Conservation (phyloP, 1,140 invertebrate species). For the Lasioglossum baleicum region DNA sequence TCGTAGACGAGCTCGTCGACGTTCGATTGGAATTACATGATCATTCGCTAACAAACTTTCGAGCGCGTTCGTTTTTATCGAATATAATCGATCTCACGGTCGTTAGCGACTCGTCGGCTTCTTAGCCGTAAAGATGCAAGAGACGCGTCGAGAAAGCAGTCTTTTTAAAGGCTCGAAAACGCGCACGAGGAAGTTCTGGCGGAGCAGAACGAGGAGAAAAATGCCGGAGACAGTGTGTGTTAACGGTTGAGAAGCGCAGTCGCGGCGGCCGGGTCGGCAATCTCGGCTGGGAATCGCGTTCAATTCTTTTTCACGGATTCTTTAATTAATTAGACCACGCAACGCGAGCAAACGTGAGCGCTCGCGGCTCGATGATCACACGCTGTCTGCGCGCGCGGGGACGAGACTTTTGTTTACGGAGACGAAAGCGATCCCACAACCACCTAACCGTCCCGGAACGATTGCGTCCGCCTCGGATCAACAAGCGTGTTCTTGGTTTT, state of each 20-base stretch:
- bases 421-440: slow-evolving; percentile 45
- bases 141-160: too few species aligned
- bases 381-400: slow-evolving; percentile 13
- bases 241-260: background rate
- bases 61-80: too few species aligned
- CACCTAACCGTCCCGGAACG: slow-evolving; percentile 1
- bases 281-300: slow-evolving; percentile 26
- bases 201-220: background rate
- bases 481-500: background rate
- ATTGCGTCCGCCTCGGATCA: slow-evolving; percentile 6
- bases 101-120: too few species aligned
- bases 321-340: slow-evolving; percentile 47
- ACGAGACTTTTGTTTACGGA: slow-evolving; percentile 12
- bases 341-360: background rate
- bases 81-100: too few species aligned
- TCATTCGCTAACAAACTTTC: too few species aligned
- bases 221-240: background rate
- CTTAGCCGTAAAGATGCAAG: too few species aligned
- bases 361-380: slow-evolving; percentile 28
- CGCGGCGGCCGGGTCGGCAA: background rate
- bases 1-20: too few species aligned
- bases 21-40: too few species aligned
- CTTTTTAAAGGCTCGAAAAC: too few species aligned
- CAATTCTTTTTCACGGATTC: slow-evolving; percentile 46
- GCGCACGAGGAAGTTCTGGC: too few species aligned